Evolutionary conservation across 2,888 invertebrate species (phyloP).

Genomic region (Galeruca laticollis): DNA sequence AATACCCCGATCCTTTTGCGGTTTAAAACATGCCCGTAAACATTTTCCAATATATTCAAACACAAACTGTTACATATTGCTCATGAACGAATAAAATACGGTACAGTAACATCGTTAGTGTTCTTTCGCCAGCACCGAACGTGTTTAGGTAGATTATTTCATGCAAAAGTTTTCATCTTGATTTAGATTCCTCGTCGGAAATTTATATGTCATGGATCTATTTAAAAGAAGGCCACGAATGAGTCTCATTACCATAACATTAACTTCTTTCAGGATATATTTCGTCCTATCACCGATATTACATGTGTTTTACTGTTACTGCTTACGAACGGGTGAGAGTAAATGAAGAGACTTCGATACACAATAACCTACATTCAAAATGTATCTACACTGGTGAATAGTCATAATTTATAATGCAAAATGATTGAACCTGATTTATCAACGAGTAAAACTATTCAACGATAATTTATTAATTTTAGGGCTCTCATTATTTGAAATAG

Average conservation of each 20-base stretch:
- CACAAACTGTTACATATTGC: constrained; percentile 30
- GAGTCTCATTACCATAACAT: constrained; percentile 34
- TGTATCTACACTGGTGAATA: not conserved
- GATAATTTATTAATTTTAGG: no score
- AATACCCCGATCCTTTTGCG: constrained; percentile 7
- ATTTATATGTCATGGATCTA: constrained; percentile 36
- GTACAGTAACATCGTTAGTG: constrained; percentile 47
- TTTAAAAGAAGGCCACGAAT: constrained; percentile 31
- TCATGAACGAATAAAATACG: constrained; percentile 48
- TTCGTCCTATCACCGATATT: constrained; percentile 16
- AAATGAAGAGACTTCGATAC: not conserved
- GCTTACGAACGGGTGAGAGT: not conserved
- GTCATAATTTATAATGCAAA: no score
- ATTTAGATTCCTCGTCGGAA: constrained; percentile 29
- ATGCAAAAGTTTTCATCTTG: constrained; percentile 43
- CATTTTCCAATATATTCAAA: constrained; percentile 13
- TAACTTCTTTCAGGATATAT: constrained; percentile 30
- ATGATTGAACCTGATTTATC: no score
- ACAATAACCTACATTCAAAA: not conserved
- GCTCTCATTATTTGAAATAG: no score
- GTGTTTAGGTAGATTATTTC: constrained; percentile 46
- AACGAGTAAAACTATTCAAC: no score
- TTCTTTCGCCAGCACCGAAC: constrained; percentile 45
- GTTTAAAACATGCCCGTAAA: constrained; percentile 17
- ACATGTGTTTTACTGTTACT: constrained; percentile 4